Evolutionary conservation across 1,140 invertebrate species (phyloP), one percentile per base, ranked within the genome.

Genomic region (Halyomorpha halys): DNA sequence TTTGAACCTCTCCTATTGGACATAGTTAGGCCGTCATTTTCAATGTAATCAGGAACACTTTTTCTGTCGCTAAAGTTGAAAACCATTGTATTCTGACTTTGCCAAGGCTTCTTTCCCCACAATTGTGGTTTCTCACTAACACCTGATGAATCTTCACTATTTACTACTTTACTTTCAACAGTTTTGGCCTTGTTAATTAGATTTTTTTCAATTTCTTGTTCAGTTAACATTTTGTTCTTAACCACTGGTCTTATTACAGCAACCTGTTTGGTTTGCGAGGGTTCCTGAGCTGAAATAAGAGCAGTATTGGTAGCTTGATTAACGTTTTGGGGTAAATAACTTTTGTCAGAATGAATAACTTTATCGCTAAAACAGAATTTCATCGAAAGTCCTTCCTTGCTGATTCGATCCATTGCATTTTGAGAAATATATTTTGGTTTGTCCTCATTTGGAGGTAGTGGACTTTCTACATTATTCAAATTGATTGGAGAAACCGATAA

Each of bases 21-120:
- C 21, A 64, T 30, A 2, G 19, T 82, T 69, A 88, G 78, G 63
- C 87, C 89, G 77, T 92, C 89, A 76, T 91, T 91, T 74, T 90
- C 87, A 72, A 92, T 90, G 76, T 93, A 91, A 80, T 91, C 88
- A 56, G 90, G 90, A 68, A 91, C 87, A 69, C 87, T 85, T 73
- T 87, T 88, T 69, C 86, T 81, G 73, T 82, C 80, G 68, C 84
- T 88, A 75, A 92, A 94, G 76, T 92, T 90, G 75, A 92, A 92
- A 56, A 92, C 87, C 76, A 91, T 86, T 13, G 86, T 85, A 68
- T 83, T 89, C 74, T 74, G 69, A 63, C 78, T 75, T 59, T 80
- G 76, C 69, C 80, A 76, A 76, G 80, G 77, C 72, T 79, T 79
- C 65, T 79, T 76, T 62, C 78, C 74, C 79, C 80, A 78, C 11